A percentile compares a stretch with the other conserved stretches of the same genome.
Evolutionary conservation across 1,140 invertebrate species (phyloP).

Genomic region (Tetragnatha versicolor): DNA sequence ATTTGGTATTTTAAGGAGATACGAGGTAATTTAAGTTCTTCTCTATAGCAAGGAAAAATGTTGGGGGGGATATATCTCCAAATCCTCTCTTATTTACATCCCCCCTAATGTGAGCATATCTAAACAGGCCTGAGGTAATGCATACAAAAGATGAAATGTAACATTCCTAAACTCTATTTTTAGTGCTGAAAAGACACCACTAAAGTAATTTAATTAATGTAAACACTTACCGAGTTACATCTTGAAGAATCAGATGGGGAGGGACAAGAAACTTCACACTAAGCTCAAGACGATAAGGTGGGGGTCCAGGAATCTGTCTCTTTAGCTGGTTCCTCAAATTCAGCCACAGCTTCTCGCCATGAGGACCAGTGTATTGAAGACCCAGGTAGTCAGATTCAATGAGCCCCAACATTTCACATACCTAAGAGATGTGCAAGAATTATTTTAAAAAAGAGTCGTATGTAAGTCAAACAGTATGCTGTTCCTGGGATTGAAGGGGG

Average conservation of each 20-base stretch:
- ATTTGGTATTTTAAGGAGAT: too few relatives aligned
- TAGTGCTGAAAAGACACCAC: neutral
- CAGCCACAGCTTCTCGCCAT: constrained; percentile 80
- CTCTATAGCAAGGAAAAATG: too few relatives aligned
- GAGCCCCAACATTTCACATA: constrained; percentile 80
- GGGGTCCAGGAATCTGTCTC: constrained; percentile 72
- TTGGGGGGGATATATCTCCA: too few relatives aligned
- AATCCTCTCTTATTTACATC: neutral
- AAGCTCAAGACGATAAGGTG: constrained; percentile 71
- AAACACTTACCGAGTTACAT: constrained; percentile 74
- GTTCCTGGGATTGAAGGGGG: too few relatives aligned
- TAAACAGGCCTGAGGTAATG: neutral
- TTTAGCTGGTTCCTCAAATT: constrained; percentile 84
- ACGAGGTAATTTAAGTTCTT: too few relatives aligned
- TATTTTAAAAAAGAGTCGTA: too few relatives aligned
- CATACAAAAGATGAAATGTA: neutral
- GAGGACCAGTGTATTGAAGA: constrained; percentile 73
- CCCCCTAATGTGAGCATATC: neutral
- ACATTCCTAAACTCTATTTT: neutral
- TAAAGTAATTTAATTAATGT: too few relatives aligned
- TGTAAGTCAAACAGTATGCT: too few relatives aligned
- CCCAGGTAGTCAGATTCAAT: constrained; percentile 89
- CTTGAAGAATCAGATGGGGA: constrained; percentile 83
- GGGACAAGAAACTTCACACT: constrained; percentile 89
- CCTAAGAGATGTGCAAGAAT: constrained; percentile 68